A percentile compares a stretch with the other conserved stretches of the same genome.
phyloP scores from a whole-genome alignment of 2,797 vertebrate species.

The Phalanger gymnotis region DNA sequence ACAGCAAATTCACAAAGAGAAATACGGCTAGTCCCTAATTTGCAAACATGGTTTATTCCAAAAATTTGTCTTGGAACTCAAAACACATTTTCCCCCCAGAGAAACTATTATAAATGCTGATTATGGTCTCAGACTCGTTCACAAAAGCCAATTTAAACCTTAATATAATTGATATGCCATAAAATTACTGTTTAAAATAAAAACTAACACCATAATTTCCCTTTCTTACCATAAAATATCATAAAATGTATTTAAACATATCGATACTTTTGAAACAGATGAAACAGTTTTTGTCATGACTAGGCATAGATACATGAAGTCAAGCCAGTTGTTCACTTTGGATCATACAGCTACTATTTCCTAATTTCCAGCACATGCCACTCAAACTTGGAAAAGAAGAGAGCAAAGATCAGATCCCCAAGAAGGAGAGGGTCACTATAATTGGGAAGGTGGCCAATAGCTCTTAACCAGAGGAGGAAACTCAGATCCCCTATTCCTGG shows the following conservation, averaged over 20 bases:
- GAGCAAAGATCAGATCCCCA: background rate
- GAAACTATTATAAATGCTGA: background rate
- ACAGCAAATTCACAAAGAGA: slow-evolving; percentile 3
- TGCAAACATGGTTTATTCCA: slow-evolving; percentile 17
- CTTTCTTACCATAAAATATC: background rate
- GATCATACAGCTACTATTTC: background rate
- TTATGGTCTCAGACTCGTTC: background rate
- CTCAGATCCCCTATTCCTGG: background rate
- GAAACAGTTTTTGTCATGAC: background rate
- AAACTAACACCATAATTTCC: background rate
- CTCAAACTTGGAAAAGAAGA: background rate
- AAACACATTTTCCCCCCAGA: background rate
- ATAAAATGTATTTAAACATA: background rate
- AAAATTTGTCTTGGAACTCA: slow-evolving; percentile 25
- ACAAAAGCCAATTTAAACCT: background rate
- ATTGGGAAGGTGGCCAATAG: background rate
- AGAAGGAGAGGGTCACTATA: background rate
- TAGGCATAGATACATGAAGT: background rate
- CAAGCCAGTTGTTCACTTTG: background rate
- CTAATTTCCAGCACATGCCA: background rate
- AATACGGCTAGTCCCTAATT: background rate
- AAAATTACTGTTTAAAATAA: background rate
- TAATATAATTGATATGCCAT: background rate
- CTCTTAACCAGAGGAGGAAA: background rate
- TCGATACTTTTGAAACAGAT: background rate